phyloP scores from a whole-genome alignment of 2,113 vertebrate species.

The Osmerus mordax region DNA sequence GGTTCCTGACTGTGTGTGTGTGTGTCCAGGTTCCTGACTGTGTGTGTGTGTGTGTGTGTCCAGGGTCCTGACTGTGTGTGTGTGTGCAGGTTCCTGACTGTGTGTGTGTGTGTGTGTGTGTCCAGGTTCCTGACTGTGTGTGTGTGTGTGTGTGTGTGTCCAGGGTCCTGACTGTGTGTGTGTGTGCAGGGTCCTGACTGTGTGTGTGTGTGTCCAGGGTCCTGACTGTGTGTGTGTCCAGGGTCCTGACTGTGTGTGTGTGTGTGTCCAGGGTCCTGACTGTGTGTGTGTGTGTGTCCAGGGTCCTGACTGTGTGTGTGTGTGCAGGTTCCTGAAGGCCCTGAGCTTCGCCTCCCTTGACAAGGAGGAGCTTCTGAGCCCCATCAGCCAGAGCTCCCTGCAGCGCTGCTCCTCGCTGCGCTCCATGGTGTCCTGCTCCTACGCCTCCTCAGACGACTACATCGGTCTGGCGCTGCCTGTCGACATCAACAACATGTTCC shows the following conservation, averaged over 20 bases:
- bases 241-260: background rate
- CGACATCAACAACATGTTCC: slow-evolving; percentile 84
- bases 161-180: background rate
- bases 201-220: background rate
- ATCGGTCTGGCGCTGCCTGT: slow-evolving; percentile 82
- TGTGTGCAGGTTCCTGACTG: background rate
- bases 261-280: background rate
- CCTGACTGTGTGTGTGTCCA: background rate
- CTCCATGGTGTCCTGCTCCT: slow-evolving; percentile 83
- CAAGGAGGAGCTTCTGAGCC: slow-evolving; percentile 86
- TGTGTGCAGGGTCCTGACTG: background rate
- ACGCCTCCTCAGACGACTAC: slow-evolving; percentile 80
- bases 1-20: background rate
- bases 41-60: background rate
- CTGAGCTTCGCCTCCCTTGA: slow-evolving; percentile 84
- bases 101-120: no score
- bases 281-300: background rate
- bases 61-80: background rate
- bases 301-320: background rate
- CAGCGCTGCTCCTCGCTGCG: slow-evolving; percentile 83
- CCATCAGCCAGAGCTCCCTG: slow-evolving; percentile 83
- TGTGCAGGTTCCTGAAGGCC: slow-evolving; percentile 82
- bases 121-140: background rate
- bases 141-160: background rate
- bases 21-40: background rate